phyloP scores from a whole-genome alignment of 2,113 vertebrate species.

The Phylloscopus whistleri region DNA sequence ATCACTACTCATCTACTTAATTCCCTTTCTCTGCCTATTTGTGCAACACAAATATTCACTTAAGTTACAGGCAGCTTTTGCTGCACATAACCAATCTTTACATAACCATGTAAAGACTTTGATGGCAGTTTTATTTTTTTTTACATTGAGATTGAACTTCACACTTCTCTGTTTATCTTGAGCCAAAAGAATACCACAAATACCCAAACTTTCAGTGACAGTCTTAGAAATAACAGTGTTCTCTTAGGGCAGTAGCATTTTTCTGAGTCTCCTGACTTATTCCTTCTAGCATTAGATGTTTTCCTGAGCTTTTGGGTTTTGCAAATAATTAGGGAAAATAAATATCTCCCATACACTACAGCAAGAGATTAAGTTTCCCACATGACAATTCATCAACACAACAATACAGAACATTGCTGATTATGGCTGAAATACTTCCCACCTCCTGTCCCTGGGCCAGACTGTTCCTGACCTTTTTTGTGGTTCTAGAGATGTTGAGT shows the following conservation, averaged over 20 bases:
- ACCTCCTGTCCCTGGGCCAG: neutral
- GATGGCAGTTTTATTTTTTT: neutral
- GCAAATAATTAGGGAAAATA: neutral
- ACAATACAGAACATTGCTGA: neutral
- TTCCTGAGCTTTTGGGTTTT: neutral
- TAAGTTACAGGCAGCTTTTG: neutral
- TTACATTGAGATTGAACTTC: neutral
- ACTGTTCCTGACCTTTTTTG: neutral
- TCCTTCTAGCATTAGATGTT: neutral
- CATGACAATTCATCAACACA: neutral
- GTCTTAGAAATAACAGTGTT: neutral
- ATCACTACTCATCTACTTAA: neutral
- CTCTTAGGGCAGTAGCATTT: neutral
- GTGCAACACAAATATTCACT: neutral
- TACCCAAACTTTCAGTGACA: neutral
- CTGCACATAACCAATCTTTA: neutral
- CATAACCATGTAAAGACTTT: neutral
- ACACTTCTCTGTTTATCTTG: neutral
- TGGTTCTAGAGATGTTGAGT: neutral
- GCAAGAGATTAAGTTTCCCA: neutral
- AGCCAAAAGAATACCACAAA: neutral
- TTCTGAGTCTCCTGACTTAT: neutral
- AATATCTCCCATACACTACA: neutral
- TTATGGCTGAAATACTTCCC: slow-evolving; percentile 1
- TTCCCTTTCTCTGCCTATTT: neutral